phyloP scores from a whole-genome alignment of 2,888 invertebrate genomes.

The Myathropa florea region DNA sequence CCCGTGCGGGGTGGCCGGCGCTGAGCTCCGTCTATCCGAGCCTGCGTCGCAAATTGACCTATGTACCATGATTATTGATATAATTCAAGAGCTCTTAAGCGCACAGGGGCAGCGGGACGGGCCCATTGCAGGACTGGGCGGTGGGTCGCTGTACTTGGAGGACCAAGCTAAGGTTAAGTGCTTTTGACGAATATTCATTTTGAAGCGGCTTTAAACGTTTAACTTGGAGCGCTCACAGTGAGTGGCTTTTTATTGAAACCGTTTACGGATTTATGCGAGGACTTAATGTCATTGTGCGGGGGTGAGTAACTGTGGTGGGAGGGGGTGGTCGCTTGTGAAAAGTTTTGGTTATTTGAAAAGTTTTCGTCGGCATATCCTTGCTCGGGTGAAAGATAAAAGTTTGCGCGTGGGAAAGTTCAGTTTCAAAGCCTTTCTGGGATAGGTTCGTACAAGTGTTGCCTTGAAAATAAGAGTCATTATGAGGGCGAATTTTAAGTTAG shows the following conservation, averaged over 20 bases:
- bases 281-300: conserved; percentile 18
- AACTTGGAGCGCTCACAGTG: conserved; percentile 9
- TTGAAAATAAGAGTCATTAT: no score
- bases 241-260: conserved; percentile 12
- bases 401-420: neutral
- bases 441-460: neutral
- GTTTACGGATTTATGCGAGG: conserved; percentile 20
- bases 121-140: no score
- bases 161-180: conserved; percentile 39
- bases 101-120: no score
- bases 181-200: conserved; percentile 22
- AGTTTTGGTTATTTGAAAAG: conserved; percentile 31
- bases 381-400: neutral
- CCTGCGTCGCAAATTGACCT: conserved; percentile 30
- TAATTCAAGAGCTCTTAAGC: conserved; percentile 30
- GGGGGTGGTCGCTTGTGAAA: neutral
- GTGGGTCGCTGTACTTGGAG: neutral
- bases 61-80: conserved; percentile 51
- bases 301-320: neutral
- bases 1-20: neutral
- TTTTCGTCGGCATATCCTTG: neutral
- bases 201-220: conserved; percentile 35
- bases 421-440: neutral
- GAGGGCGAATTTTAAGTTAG: no score
- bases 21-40: neutral